Conservation (phyloP, 2,797 vertebrate genomes). For the Scleropages formosus region DNA sequence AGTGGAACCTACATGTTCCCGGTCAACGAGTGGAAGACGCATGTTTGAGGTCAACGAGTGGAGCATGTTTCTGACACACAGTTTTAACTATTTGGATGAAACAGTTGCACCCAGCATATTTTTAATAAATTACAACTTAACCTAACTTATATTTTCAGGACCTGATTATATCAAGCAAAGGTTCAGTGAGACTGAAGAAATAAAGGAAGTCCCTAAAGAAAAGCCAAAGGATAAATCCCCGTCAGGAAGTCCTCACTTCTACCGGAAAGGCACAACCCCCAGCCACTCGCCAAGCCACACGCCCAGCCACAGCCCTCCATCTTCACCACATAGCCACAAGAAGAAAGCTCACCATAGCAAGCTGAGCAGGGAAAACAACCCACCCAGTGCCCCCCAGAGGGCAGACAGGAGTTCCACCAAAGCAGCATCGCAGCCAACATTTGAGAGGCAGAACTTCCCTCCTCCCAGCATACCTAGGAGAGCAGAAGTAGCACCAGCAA, state of each 20-base stretch:
- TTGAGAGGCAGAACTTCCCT: constrained; percentile 65
- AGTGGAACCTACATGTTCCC: too few species aligned
- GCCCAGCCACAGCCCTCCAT: constrained; percentile 67
- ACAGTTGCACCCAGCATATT: not conserved
- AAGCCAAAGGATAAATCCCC: constrained; percentile 79
- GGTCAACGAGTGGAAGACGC: too few species aligned
- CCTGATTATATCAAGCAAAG: constrained; percentile 92
- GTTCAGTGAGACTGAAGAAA: constrained; percentile 81
- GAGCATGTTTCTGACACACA: too few species aligned
- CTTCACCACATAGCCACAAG: constrained; percentile 67
- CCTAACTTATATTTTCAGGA: constrained; percentile 61
- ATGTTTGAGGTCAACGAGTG: too few species aligned
- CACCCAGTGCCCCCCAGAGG: constrained; percentile 58
- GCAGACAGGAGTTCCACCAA: constrained; percentile 65
- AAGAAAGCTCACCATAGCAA: constrained; percentile 68
- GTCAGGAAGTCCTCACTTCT: constrained; percentile 91
- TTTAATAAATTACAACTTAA: not conserved
- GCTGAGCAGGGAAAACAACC: constrained; percentile 68
- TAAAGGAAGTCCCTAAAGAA: constrained; percentile 81
- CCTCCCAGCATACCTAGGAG: constrained; percentile 49
- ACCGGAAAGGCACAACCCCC: constrained; percentile 93
- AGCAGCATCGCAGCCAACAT: constrained; percentile 75
- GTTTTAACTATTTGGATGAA: too few species aligned
- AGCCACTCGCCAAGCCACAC: constrained; percentile 75
- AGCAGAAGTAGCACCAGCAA: constrained; percentile 44